phyloP scores from a whole-genome alignment of 1,140 invertebrate genomes.

The Euwallacea similis region DNA sequence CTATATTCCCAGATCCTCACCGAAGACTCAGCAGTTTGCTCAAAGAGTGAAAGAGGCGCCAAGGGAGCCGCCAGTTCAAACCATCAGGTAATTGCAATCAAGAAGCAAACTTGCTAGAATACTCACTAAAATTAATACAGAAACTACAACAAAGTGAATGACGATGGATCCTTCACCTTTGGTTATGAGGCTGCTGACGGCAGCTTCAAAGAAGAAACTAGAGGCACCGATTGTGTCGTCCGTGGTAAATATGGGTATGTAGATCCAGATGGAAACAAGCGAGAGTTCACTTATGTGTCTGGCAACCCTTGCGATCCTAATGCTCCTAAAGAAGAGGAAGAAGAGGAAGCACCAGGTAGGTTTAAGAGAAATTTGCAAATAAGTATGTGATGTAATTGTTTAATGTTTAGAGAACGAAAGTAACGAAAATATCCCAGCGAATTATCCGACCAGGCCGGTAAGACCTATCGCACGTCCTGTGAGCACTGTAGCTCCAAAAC shows the following conservation, averaged over 20 bases:
- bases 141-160: constrained; percentile 81
- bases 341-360: constrained; percentile 41
- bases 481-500: constrained; percentile 57
- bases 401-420: constrained; percentile 46
- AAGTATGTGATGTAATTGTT: too few species aligned
- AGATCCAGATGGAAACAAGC: constrained; percentile 83
- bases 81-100: constrained; percentile 56
- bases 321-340: constrained; percentile 67
- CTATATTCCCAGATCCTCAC: constrained; percentile 43
- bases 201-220: constrained; percentile 86
- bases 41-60: constrained; percentile 61
- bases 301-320: constrained; percentile 88
- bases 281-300: constrained; percentile 87
- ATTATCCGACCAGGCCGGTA: constrained; percentile 64
- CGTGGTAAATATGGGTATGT: constrained; percentile 87
- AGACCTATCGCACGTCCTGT: constrained; percentile 53
- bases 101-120: neutral
- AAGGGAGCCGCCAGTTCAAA: constrained; percentile 73
- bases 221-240: constrained; percentile 83
- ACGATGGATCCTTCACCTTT: constrained; percentile 85
- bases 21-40: constrained; percentile 42
- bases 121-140: constrained; percentile 43
- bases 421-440: constrained; percentile 63
- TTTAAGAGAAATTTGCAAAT: neutral
- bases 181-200: constrained; percentile 86